Evolutionary conservation across 1,140 invertebrate species (phyloP).

Genomic region (Microplitis demolitor): DNA sequence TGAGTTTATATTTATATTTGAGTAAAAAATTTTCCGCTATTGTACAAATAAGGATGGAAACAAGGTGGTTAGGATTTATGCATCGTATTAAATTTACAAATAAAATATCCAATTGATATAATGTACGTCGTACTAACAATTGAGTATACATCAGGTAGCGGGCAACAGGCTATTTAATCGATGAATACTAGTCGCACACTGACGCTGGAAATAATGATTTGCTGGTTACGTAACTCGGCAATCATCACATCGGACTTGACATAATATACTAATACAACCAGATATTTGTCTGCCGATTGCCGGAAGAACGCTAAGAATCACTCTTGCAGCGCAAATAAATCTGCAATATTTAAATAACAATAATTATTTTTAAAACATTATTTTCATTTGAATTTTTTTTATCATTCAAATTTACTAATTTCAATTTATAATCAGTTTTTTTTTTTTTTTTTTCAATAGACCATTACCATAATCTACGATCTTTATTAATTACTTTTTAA

Average conservation of each 20-base stretch:
- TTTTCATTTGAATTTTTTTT: not conserved
- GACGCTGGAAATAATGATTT: conserved; percentile 42
- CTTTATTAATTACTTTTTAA: too few species aligned
- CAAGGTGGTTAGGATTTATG: too few species aligned
- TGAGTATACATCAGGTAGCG: not conserved
- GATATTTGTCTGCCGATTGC: conserved; percentile 1
- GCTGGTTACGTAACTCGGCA: conserved; percentile 40
- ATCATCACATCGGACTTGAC: not conserved
- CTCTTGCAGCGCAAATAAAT: conserved; percentile 1
- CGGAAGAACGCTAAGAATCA: conserved; percentile 12
- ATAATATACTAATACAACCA: not conserved
- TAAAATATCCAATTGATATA: not conserved
- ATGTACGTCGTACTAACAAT: not conserved
- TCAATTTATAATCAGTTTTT: not conserved
- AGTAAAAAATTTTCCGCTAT: too few species aligned
- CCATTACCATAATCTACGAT: too few species aligned
- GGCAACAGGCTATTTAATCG: conserved; percentile 34
- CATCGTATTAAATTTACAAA: not conserved
- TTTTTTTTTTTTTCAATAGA: not conserved
- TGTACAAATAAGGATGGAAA: too few species aligned
- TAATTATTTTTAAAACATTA: too few species aligned
- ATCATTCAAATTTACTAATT: not conserved
- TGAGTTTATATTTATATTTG: too few species aligned
- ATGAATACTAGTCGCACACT: conserved; percentile 37
- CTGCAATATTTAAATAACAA: not conserved